phyloP scores from a whole-genome alignment of 2,888 invertebrate species.

The Melipona beecheii region DNA sequence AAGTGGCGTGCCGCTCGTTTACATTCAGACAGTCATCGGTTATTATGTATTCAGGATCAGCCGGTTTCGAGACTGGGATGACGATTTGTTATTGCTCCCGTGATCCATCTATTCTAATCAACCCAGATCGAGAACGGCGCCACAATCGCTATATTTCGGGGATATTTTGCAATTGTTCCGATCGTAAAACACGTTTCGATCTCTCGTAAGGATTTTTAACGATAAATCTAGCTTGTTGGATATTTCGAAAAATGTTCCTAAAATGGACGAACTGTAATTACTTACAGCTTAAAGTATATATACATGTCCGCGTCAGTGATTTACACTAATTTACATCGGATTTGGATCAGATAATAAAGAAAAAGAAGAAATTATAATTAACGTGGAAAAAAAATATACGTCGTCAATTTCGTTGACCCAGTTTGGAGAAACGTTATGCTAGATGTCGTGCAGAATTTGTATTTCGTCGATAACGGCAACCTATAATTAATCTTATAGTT shows the following conservation, averaged over 20 bases:
- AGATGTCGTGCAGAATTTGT: no score
- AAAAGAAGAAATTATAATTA: no score
- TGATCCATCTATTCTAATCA: slow-evolving; percentile 42
- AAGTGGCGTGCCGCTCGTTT: slow-evolving; percentile 3
- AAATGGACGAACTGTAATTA: no score
- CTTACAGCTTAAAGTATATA: no score
- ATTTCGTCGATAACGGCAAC: no score
- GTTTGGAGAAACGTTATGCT: no score
- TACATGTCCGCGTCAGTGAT: no score
- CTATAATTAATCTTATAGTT: no score
- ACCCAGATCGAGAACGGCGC: slow-evolving; percentile 43
- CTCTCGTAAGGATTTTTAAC: slow-evolving; percentile 10
- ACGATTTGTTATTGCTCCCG: slow-evolving; percentile 48
- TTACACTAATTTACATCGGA: no score
- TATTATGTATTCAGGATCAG: slow-evolving; percentile 41
- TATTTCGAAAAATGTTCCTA: neutral
- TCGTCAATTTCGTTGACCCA: no score
- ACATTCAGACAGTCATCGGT: slow-evolving; percentile 8
- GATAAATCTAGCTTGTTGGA: neutral
- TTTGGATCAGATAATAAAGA: no score
- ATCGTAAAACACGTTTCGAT: neutral
- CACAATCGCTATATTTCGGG: slow-evolving; percentile 29
- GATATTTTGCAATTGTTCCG: slow-evolving; percentile 3
- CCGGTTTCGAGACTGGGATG: slow-evolving; percentile 26
- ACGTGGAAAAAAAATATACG: no score